Base-by-base conservation (phyloP, 2,797 vertebrate species). In the Mareca penelope region DNA sequence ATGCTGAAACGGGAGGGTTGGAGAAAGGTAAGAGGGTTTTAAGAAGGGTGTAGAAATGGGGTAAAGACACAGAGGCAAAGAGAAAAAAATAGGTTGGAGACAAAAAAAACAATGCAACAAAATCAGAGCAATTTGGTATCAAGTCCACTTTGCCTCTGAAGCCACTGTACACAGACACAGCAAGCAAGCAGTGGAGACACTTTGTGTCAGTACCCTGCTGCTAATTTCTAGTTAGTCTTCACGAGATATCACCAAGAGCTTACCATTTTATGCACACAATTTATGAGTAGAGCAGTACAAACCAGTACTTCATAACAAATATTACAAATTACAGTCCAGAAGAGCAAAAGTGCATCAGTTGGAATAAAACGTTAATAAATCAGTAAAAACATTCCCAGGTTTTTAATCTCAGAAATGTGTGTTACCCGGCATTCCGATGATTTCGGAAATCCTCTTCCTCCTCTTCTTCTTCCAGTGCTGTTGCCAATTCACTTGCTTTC, bases 401-500 rank as follows among this genome's bases (percentile, higher is more conserved):
- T 19, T 72, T 56, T 3, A 46, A 60, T 19, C 31, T 7, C 19
- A 42, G 39, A 48, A 89, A 61, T 71, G 10, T 0, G 7, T 10
- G 2, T 98, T 98, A 99, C 99, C 98, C 95, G 35, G 98, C 91
- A 28, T 67, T 95, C 65, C 57, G 80, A 39, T 91, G 97, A 76
- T 75, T 65, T 79, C 67, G 96, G 94, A 98, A 96, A 97, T 98
- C 96, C 44, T 98, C 96, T 35, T 97, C 96, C 17, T 97, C 91
- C 24, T 98, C 97, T 10, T 97, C 94, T 7, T 97, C 95, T 1
- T 77, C 73, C 53, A 71, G 92, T 0, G 95, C 94, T 26, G 97
- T 85, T 84, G 97, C 96, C 85, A 98, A 48, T 93, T 98, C 98
- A 15, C 94, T 97, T 56, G 98, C 98, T 94, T 98, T 99, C 86